Percentiles rank a stretch among this genome's conserved stretches.
Evolutionary conservation across 2,113 vertebrate genomes (phyloP).

Genomic region (Gymnocephalus cernua): DNA sequence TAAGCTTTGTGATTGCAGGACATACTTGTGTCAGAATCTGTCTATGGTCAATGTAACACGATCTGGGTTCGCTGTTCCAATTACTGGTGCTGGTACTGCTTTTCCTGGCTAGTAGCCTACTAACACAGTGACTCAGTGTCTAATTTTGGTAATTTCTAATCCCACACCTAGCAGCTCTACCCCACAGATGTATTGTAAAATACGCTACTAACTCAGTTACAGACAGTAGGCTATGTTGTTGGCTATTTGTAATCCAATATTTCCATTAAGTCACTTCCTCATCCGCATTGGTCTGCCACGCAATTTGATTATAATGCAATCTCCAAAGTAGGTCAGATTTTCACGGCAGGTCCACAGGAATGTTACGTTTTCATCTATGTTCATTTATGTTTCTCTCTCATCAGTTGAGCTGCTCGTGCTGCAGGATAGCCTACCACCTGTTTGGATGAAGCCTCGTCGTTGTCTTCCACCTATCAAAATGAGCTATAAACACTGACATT

Average conservation of each 20-base stretch:
- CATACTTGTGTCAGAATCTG: background rate
- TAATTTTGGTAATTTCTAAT: conserved; percentile 11
- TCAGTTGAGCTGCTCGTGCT: conserved; percentile 2
- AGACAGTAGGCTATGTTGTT: background rate
- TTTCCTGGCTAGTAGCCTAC: background rate
- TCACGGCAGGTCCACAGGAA: conserved; percentile 21
- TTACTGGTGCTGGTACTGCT: conserved; percentile 8
- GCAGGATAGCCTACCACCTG: conserved; percentile 69
- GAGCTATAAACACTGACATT: conserved; percentile 1
- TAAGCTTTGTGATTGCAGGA: background rate
- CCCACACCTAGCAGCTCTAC: background rate
- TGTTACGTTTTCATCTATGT: conserved; percentile 7
- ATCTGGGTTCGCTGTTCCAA: conserved; percentile 12
- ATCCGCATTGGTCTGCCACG: background rate
- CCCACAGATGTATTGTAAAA: conserved; percentile 5
- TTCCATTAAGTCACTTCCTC: conserved; percentile 37
- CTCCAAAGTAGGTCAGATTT: conserved; percentile 51
- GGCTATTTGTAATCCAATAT: background rate
- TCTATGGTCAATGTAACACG: background rate
- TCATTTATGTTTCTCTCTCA: background rate
- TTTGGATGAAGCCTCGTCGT: conserved; percentile 29
- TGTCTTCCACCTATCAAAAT: background rate
- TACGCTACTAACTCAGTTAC: background rate
- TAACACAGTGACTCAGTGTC: background rate
- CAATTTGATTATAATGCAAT: conserved; percentile 22